Evolutionary conservation across 2,797 vertebrate species (phyloP).

Genomic region (Sus cebifrons): DNA sequence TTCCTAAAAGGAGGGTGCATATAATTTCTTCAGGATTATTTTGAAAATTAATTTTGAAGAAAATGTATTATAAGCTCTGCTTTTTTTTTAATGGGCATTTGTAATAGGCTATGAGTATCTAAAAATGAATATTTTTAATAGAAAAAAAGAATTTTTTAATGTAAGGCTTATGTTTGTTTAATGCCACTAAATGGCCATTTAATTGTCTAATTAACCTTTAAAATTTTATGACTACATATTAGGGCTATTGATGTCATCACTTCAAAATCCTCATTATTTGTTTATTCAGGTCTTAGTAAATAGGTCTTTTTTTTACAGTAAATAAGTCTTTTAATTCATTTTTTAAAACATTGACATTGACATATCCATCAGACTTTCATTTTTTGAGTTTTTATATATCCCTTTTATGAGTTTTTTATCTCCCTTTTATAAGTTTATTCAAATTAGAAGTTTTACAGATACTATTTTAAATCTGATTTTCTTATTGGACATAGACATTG

Average conservation of each 20-base stretch:
- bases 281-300: not conserved
- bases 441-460: conserved; percentile 10
- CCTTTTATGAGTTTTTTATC: not conserved
- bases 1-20: not conserved
- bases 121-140: conserved; percentile 11
- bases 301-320: not conserved
- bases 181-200: not conserved
- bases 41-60: conserved; percentile 1
- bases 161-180: not conserved
- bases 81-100: conserved; percentile 8
- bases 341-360: not conserved
- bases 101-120: not conserved
- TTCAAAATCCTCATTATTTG: not conserved
- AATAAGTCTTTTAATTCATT: not conserved
- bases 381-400: conserved; percentile 37
- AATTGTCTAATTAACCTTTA: not conserved
- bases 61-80: not conserved
- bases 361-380: not conserved
- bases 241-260: no score
- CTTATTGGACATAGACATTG: not conserved
- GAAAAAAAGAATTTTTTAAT: not conserved
- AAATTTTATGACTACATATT: not conserved
- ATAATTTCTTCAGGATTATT: not conserved
- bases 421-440: not conserved
- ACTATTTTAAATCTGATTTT: not conserved